A percentile compares a stretch with the other conserved stretches of the same genome.
phyloP scores from a whole-genome alignment of 2,113 vertebrate genomes.

The Anas platyrhynchos region DNA sequence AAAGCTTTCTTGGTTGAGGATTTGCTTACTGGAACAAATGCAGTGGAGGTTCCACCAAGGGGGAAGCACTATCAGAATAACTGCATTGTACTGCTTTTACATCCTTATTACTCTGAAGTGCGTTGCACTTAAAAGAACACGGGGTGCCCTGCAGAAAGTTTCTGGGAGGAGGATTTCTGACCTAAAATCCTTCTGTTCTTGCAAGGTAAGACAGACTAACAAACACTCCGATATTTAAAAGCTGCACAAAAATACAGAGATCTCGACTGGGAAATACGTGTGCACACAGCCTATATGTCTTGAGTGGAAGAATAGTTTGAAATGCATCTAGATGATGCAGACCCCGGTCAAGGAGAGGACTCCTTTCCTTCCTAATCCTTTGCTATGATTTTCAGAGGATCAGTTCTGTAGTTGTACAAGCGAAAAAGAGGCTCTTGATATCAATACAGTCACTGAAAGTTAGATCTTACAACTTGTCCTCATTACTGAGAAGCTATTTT shows the following conservation, averaged over 20 bases:
- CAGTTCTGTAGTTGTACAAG: background rate
- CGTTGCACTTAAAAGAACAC: fast-evolving
- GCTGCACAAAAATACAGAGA: background rate
- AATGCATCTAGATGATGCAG: background rate
- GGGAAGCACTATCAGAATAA: background rate
- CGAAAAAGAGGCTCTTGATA: background rate
- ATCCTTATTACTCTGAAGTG: background rate
- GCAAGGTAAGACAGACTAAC: background rate
- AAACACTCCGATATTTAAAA: background rate
- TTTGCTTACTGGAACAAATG: background rate
- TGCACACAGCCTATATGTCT: background rate
- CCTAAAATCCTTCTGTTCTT: background rate
- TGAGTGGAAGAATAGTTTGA: background rate
- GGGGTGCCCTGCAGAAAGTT: background rate
- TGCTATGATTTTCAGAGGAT: background rate
- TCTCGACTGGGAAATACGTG: fast-evolving
- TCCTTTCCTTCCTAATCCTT: background rate
- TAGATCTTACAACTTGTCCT: fast-evolving
- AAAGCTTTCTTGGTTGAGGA: background rate
- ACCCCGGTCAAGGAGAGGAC: background rate
- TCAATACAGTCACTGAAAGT: fast-evolving
- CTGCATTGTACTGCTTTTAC: background rate
- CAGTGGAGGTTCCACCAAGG: fast-evolving
- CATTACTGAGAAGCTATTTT: background rate
- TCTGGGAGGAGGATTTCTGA: background rate